A percentile compares a stretch with the other conserved stretches of the same genome.
Evolutionary conservation across 2,113 vertebrate genomes (phyloP).

Genomic region (Trogon surrucura): DNA sequence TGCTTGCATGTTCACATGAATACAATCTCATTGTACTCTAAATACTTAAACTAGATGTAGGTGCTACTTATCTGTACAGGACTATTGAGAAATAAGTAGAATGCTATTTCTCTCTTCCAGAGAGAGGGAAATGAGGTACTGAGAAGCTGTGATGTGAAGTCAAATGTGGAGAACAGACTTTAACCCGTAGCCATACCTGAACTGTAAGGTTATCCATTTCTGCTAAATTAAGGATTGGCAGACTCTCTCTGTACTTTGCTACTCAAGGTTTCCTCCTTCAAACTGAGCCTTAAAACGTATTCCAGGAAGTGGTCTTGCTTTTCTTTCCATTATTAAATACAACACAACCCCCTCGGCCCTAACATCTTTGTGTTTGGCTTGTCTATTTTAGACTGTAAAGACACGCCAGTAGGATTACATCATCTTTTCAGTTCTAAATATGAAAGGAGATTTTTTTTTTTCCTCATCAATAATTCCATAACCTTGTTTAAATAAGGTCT

Average conservation of each 20-base stretch:
- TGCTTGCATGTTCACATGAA: accelerated
- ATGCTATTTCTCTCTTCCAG: neutral
- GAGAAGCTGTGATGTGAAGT: neutral
- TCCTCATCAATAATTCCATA: neutral
- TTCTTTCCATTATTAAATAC: neutral
- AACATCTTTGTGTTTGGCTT: neutral
- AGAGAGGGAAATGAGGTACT: neutral
- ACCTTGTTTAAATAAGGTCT: neutral
- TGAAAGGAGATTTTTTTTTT: neutral
- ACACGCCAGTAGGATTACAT: neutral
- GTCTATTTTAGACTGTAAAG: neutral
- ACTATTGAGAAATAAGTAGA: neutral
- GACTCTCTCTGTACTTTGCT: neutral
- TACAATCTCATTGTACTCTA: neutral
- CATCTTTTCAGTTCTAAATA: neutral
- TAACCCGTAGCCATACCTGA: neutral
- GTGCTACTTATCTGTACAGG: neutral
- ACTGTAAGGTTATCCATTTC: neutral
- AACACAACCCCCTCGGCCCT: neutral
- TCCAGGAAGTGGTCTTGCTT: neutral
- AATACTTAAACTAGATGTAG: neutral
- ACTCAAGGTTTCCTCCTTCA: neutral
- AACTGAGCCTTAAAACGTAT: neutral
- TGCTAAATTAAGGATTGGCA: neutral
- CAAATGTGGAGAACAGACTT: neutral